These are phyloP conservation scores for Drosophila melanocephala DNA, from an alignment of 2,888 invertebrate genomes.

Conservation along the genomic window DNA sequence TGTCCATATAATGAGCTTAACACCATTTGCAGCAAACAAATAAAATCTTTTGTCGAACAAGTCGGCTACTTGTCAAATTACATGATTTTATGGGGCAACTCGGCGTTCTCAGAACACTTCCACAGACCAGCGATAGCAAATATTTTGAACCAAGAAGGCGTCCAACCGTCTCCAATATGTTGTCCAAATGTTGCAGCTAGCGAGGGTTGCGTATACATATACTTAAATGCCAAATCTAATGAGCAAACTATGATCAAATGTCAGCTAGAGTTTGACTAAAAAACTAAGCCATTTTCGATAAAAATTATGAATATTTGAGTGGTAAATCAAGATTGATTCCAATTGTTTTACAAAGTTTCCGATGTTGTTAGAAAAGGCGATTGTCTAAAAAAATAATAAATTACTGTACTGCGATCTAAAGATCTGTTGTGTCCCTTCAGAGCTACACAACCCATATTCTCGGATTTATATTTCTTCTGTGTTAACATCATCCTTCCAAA, in stretches of 20 bases:
- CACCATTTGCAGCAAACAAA: constrained; percentile 24
- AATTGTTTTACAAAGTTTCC: not conserved
- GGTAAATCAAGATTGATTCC: not conserved
- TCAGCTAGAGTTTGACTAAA: not conserved
- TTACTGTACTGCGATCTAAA: not conserved
- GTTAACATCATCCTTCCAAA: not conserved
- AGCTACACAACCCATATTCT: not conserved
- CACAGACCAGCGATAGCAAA: not conserved
- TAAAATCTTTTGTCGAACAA: constrained; percentile 24
- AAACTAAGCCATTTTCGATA: not conserved
- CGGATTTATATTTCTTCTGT: not conserved
- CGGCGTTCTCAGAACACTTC: constrained; percentile 17
- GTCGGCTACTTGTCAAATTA: constrained; percentile 57
- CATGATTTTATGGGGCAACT: constrained; percentile 27
- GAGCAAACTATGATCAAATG: not conserved
- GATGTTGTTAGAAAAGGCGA: not conserved
- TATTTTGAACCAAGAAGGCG: constrained; percentile 19
- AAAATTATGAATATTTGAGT: not conserved
- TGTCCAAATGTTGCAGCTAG: constrained; percentile 15
- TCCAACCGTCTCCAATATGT: constrained; percentile 27
- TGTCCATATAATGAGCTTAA: constrained; percentile 15
- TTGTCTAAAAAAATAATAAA: too few species aligned
- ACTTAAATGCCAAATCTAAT: not conserved
- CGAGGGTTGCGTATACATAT: constrained; percentile 16
- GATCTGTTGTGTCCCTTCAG: not conserved